Base-by-base conservation (phyloP, 1,140 invertebrate species). In the Sycobia sp. region DNA sequence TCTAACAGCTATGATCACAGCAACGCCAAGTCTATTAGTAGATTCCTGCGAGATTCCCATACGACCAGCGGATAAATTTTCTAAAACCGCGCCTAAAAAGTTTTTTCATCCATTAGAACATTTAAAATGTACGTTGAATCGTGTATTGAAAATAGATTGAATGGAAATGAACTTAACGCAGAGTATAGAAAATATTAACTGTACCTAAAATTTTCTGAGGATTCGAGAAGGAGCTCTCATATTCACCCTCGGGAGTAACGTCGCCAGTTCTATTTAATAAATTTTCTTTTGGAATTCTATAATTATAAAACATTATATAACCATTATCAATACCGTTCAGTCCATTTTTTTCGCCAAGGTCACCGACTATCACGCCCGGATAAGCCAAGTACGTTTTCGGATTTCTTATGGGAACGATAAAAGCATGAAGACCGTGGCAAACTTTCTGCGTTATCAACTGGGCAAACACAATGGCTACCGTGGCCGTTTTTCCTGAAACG, bases 381-480 rank as follows among this genome's bases (percentile, higher is more conserved):
- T 85, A 87, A 0, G 90, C 80, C 56, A 85, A 70, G 64, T 93
- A 79, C 1, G 90, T 93, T 50, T 85, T 84, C 0, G 88, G 85
- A 80, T 92, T 87, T 25, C 93, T 83, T 46, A 95, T 84, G 1
- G 91, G 92, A 16, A 92, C 89, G 39, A 94, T 81, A 79, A 95
- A 95, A 0, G 88, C 84, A 79, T 93, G 91, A 4, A 95, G 77
- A 2, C 93, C 92, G 72, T 94, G 90, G 74, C 89, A 87, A 13
- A 82, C 80, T 7, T 87, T 87, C 0, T 86, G 84, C 4, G 91
- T 92, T 71, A 90, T 88, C 27, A 98, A 83, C 80, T 96, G 93
- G 5, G 95, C 95, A 83, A 95, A 97, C 1, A 96, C 87, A 63
- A 95, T 81, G n/a, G 90, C 91, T 71, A 95, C 88, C 5, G 92